phyloP scores from a whole-genome alignment of 2,888 invertebrate species.

The Drosophila mettleri region DNA sequence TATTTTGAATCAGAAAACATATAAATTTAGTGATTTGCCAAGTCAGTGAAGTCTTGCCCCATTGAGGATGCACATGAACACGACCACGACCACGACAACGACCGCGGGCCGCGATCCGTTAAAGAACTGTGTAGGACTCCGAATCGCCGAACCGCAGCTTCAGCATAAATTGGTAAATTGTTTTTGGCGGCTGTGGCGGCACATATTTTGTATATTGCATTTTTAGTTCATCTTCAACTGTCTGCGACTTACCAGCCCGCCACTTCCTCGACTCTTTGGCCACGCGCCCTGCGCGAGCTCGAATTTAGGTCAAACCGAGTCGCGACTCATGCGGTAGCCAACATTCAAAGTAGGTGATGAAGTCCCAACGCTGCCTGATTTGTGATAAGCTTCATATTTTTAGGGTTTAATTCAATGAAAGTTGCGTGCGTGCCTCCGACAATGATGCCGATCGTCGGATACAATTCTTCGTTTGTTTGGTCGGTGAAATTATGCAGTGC shows the following conservation, averaged over 20 bases:
- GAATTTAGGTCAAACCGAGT: slow-evolving; percentile 69
- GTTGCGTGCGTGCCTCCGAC: slow-evolving; percentile 62
- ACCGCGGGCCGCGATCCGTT: slow-evolving; percentile 7
- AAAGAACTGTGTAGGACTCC: slow-evolving; percentile 27
- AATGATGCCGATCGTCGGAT: slow-evolving; percentile 22
- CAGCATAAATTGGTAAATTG: slow-evolving; percentile 82
- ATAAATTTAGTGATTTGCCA: slow-evolving; percentile 84
- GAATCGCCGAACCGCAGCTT: slow-evolving; percentile 55
- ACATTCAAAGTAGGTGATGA: slow-evolving; percentile 83
- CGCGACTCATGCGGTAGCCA: slow-evolving; percentile 75
- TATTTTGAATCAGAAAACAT: slow-evolving; percentile 84
- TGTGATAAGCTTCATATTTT: slow-evolving; percentile 83
- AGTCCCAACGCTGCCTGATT: slow-evolving; percentile 80
- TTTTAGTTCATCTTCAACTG: slow-evolving; percentile 66
- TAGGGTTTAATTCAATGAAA: slow-evolving; percentile 80
- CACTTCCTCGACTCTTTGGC: background rate
- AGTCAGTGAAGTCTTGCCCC: slow-evolving; percentile 44
- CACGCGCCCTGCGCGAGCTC: slow-evolving; percentile 11
- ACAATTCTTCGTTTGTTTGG: slow-evolving; percentile 37
- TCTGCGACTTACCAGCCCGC: slow-evolving; percentile 20
- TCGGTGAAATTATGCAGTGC: slow-evolving; percentile 74
- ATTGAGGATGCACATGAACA: slow-evolving; percentile 29
- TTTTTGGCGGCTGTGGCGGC: slow-evolving; percentile 78
- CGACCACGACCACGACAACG: background rate
- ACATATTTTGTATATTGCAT: slow-evolving; percentile 78